Evolutionary conservation across 2,797 vertebrate genomes (phyloP).

Genomic region (Euthynnus affinis): DNA sequence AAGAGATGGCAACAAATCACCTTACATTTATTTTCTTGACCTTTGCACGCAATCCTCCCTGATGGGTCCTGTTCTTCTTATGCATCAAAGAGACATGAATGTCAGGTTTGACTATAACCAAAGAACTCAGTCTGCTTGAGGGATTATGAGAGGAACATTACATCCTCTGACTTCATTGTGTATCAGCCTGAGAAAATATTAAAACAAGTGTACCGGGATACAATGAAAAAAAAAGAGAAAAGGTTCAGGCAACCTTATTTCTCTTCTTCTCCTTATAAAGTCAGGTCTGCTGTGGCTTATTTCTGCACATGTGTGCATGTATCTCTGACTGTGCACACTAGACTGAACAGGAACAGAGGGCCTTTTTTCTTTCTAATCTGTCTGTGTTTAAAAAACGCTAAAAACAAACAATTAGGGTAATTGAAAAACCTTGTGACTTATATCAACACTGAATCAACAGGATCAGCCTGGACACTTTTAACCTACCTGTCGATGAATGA

Average conservation of each 20-base stretch:
- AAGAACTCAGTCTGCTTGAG: constrained; percentile 45
- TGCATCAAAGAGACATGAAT: constrained; percentile 57
- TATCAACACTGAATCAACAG: background rate
- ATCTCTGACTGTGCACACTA: constrained; percentile 5
- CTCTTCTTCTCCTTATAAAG: constrained; percentile 72
- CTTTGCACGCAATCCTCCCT: constrained; percentile 42
- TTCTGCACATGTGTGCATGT: constrained; percentile 18
- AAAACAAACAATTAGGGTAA: background rate
- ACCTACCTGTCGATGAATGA: constrained; percentile 92
- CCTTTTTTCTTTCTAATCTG: background rate
- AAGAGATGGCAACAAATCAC: constrained; percentile 42
- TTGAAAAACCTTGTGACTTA: background rate
- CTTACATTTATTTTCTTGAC: constrained; percentile 47
- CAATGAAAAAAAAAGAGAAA: constrained; percentile 1
- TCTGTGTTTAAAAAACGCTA: background rate
- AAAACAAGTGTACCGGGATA: constrained; percentile 48
- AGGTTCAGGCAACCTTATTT: background rate
- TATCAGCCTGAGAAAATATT: constrained; percentile 46
- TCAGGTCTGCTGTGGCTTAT: constrained; percentile 34
- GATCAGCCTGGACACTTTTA: background rate
- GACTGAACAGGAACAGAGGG: constrained; percentile 17
- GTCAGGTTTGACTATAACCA: constrained; percentile 40
- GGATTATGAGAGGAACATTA: constrained; percentile 64
- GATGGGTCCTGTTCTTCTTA: constrained; percentile 23
- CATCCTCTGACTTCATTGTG: constrained; percentile 51